phyloP scores from a whole-genome alignment of 2,888 invertebrate genomes.

The Hypolimnas misippus region DNA sequence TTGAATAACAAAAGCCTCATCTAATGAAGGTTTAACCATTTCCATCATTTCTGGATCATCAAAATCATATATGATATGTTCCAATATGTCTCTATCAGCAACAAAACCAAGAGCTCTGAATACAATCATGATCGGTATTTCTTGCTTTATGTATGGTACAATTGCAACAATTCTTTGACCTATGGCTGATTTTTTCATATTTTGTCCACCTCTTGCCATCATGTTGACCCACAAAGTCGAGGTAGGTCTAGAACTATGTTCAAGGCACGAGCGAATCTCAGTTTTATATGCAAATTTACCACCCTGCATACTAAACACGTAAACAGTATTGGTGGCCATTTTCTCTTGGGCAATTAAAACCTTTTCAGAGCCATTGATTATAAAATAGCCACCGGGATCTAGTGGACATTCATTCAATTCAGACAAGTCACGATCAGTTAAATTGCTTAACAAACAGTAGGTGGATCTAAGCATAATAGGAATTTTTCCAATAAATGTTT shows the following conservation, averaged over 20 bases:
- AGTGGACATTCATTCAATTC: slow-evolving; percentile 99
- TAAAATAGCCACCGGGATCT: slow-evolving; percentile 99
- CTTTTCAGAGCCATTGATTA: slow-evolving; percentile 99
- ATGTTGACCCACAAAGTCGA: slow-evolving; percentile 99
- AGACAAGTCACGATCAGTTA: slow-evolving; percentile 99
- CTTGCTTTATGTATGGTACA: slow-evolving; percentile 99
- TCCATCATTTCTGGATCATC: slow-evolving; percentile 99
- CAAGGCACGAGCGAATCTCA: slow-evolving; percentile 94
- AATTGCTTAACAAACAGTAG: slow-evolving; percentile 96
- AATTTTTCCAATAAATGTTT: slow-evolving; percentile 94
- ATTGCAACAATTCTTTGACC: slow-evolving; percentile 99
- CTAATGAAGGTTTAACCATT: slow-evolving; percentile 99
- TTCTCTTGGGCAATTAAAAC: slow-evolving; percentile 99
- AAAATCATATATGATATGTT: slow-evolving; percentile 99
- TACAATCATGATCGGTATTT: slow-evolving; percentile 99
- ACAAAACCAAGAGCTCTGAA: slow-evolving; percentile 99
- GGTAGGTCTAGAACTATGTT: slow-evolving; percentile 94
- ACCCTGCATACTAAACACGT: slow-evolving; percentile 99
- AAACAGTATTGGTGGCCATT: slow-evolving; percentile 99
- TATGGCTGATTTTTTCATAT: slow-evolving; percentile 99
- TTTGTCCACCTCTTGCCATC: slow-evolving; percentile 99
- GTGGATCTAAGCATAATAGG: slow-evolving; percentile 99
- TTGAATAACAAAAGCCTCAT: slow-evolving; percentile 99
- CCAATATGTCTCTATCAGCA: slow-evolving; percentile 99
- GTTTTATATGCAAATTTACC: slow-evolving; percentile 99